Evolutionary conservation across 2,888 invertebrate genomes (phyloP), one percentile per base, ranked within the genome.

Genomic region (Abrostola tripartita): DNA sequence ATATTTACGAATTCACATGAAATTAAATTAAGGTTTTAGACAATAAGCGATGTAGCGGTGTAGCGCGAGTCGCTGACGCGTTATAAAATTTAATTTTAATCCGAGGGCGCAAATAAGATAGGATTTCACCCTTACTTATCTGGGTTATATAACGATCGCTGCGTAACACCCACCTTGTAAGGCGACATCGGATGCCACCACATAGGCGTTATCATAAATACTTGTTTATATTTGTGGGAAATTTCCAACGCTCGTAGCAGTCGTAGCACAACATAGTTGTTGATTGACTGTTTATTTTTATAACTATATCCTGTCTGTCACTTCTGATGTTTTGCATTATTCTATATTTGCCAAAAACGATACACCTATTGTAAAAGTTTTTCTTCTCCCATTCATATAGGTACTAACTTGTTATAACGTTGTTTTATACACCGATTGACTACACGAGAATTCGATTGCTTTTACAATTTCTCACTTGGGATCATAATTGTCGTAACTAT

Each of bases 81-180:
- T 89, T 91, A 90, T 90, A 91, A 92, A 92, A 93, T 92, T 91
- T 90, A 93, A 93, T 92, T 92, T 92, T 89, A 92, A 92, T 91
- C 91, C 87, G 85, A 83, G 89, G 88, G 88, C 81, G 89, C 88
- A 90, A 92, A 92, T 91, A 90, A 91, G 89, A 90, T 91, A 89
- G 90, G 88, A 92, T 92, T 92, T 90, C 90, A 89, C 88, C 91
- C 91, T 88, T 90, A 88, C 89, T 89, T 90, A 89, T 88, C 89
- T 85, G 84, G 77, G 83, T 80, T 80, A 82, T 80, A 83, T 87
- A 87, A 87, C 83, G 83, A 86, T 82, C 77, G 76, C 85, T 81
- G 71, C 80, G 84, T 86, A 85, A 85, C 38, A 58, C 81, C 75
- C 80, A 76, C 71, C 73, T 63, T 58, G 61, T 66, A 41, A 60